Conservation (phyloP, 2,797 vertebrate species). For the Tolypeutes matacus region DNA sequence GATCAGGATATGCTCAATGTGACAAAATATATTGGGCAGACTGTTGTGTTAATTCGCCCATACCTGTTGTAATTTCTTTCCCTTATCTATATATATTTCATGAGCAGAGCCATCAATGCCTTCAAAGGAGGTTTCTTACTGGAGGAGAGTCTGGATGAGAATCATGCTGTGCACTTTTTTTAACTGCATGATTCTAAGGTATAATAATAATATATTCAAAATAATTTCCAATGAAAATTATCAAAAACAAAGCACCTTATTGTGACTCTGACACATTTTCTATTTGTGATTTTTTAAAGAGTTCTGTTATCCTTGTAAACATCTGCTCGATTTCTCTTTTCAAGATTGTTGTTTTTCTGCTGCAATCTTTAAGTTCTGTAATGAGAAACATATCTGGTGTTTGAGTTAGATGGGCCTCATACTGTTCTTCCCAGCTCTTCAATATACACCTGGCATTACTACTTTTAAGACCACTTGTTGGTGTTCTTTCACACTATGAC, state of each 20-base stretch:
- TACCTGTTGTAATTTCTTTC: background rate
- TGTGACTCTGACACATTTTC: background rate
- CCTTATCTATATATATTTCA: background rate
- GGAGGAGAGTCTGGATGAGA: background rate
- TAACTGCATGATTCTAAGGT: background rate
- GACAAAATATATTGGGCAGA: background rate
- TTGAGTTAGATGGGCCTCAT: background rate
- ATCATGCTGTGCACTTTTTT: background rate
- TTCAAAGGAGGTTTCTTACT: background rate
- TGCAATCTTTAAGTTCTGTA: background rate
- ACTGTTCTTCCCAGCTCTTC: background rate
- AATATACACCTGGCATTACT: background rate
- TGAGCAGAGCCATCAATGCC: background rate
- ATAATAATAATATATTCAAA: background rate
- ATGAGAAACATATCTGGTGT: background rate
- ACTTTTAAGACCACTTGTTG: background rate
- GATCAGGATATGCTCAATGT: background rate
- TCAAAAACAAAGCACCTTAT: background rate
- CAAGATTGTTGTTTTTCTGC: background rate
- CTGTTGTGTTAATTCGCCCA: background rate
- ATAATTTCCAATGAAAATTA: background rate
- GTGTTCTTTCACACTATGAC: background rate
- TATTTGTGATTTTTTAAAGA: background rate
- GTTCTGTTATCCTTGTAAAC: background rate
- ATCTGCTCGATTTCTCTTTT: background rate